These are phyloP conservation scores for Tachyglossus aculeatus DNA, from an alignment of 2,797 vertebrate genomes.

Conservation along the genomic window DNA sequence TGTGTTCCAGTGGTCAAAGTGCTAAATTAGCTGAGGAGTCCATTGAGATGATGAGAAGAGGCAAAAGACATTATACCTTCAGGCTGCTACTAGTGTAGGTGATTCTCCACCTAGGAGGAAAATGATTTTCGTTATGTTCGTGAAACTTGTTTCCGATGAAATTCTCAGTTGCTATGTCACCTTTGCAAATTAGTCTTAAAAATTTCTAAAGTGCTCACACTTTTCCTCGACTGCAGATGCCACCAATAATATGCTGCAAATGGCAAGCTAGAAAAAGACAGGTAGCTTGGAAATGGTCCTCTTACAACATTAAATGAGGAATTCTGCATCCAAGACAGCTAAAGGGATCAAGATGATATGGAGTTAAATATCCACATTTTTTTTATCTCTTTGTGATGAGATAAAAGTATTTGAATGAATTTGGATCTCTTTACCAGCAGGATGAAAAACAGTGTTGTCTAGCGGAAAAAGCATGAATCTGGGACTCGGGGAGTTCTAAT, in stretches of 20 bases:
- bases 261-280: conserved; percentile 2
- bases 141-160: conserved; percentile 19
- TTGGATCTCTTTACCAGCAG: no score
- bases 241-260: conserved; percentile 5
- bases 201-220: conserved; percentile 2
- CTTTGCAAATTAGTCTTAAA: conserved; percentile 27
- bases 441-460: no score
- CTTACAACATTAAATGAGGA: conserved; percentile 15
- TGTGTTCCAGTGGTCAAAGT: conserved; percentile 26
- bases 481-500: no score
- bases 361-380: no score
- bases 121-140: neutral
- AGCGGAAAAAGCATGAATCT: no score
- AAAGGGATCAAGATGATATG: neutral
- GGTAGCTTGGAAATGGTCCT: conserved; percentile 13
- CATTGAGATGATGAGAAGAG: conserved; percentile 29
- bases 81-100: neutral
- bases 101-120: neutral
- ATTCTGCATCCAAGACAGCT: neutral
- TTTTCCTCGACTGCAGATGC: conserved; percentile 29
- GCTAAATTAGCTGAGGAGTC: conserved; percentile 39
- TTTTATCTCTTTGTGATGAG: no score
- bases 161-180: conserved; percentile 3
- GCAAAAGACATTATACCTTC: conserved; percentile 24
- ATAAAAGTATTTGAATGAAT: no score